Conservation (phyloP, 23 tunicate genomes). For the Ascidia mentula region DNA sequence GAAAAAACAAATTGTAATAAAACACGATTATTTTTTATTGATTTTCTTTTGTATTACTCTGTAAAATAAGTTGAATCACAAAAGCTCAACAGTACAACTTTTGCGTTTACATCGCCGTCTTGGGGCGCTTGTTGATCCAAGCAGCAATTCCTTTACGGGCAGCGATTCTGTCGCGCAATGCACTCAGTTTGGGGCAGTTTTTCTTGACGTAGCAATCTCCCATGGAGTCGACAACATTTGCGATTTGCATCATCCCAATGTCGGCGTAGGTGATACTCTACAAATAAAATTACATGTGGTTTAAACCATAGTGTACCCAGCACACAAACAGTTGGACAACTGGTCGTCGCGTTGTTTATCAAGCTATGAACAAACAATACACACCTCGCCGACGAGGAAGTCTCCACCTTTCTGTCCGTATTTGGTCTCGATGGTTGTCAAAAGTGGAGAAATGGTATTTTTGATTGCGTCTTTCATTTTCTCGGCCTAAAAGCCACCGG, state of each 20-base stretch:
- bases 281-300: background rate
- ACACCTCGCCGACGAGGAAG: conserved; percentile 33
- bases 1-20: too few species aligned
- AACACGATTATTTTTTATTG: too few species aligned
- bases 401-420: conserved; percentile 9
- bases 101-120: background rate
- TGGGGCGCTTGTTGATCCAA: conserved; percentile 41
- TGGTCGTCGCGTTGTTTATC: background rate
- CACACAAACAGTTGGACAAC: too few species aligned
- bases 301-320: too few species aligned
- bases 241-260: conserved; percentile 10
- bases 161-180: conserved; percentile 11
- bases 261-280: conserved; percentile 35
- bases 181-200: conserved; percentile 40
- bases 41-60: too few species aligned
- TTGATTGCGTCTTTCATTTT: conserved; percentile 2
- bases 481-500: background rate
- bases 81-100: background rate
- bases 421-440: conserved; percentile 26
- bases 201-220: too few species aligned
- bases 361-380: background rate
- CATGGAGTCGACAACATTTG: conserved; percentile 1
- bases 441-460: conserved; percentile 16
- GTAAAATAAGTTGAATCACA: too few species aligned
- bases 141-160: conserved; percentile 28